Evolutionary conservation across 2,113 vertebrate species (phyloP).

Genomic region (Rana temporaria): DNA sequence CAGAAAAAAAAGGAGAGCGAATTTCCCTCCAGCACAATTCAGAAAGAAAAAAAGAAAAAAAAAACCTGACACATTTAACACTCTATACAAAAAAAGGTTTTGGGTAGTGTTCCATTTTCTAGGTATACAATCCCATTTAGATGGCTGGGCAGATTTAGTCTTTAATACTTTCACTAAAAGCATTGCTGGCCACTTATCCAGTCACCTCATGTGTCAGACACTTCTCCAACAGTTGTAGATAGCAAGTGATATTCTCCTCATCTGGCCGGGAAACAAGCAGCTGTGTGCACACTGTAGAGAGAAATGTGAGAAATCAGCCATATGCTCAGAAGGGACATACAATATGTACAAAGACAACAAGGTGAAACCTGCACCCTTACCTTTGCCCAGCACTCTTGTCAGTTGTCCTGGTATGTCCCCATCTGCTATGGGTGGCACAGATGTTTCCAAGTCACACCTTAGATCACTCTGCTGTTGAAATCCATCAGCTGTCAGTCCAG

Average conservation of each 20-base stretch:
- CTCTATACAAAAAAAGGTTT: too few relatives aligned
- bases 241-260: slow-evolving; percentile 93
- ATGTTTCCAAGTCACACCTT: slow-evolving; percentile 83
- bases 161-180: too few relatives aligned
- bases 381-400: slow-evolving; percentile 95
- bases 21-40: too few relatives aligned
- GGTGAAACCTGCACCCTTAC: slow-evolving; percentile 65
- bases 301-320: not conserved
- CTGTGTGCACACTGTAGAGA: slow-evolving; percentile 86
- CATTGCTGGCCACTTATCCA: too few relatives aligned
- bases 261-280: slow-evolving; percentile 91
- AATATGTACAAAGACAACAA: not conserved
- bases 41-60: too few relatives aligned
- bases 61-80: too few relatives aligned
- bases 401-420: slow-evolving; percentile 93
- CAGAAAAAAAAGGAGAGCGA: too few relatives aligned
- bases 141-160: too few relatives aligned
- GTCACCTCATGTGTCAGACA: slow-evolving; percentile 88
- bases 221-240: slow-evolving; percentile 94
- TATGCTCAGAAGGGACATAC: not conserved
- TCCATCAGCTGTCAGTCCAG: slow-evolving; percentile 66
- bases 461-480: slow-evolving; percentile 82
- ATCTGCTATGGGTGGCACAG: slow-evolving; percentile 83
- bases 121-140: too few relatives aligned
- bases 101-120: too few relatives aligned